Evolutionary conservation across 2,888 invertebrate genomes (phyloP).

Genomic region (Lacanobia wlatinum): DNA sequence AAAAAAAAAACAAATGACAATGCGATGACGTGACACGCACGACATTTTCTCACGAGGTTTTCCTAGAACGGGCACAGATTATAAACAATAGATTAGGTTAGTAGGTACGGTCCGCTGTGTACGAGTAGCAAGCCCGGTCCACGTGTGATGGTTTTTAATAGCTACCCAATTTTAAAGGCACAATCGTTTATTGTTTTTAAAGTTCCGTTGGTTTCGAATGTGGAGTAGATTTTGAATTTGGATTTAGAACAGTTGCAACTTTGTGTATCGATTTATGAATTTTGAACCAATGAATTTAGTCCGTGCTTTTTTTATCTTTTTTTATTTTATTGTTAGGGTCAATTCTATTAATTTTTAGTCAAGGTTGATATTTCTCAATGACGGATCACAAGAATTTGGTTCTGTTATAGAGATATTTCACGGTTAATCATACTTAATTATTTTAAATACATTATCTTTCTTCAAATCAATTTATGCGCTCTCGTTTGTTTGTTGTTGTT

Average conservation of each 20-base stretch:
- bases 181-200: conserved; percentile 37
- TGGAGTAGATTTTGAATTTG: conserved; percentile 23
- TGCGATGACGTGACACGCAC: conserved; percentile 30
- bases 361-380: too few species aligned
- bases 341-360: too few species aligned
- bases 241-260: conserved; percentile 2
- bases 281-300: too few species aligned
- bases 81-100: conserved; percentile 60
- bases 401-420: too few species aligned
- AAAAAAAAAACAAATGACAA: conserved; percentile 36
- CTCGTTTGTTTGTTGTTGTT: too few species aligned
- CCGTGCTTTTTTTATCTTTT: not conserved
- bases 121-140: conserved; percentile 14
- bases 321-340: too few species aligned
- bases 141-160: conserved; percentile 59
- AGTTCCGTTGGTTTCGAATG: conserved; percentile 51
- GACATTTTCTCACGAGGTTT: conserved; percentile 58
- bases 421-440: too few species aligned
- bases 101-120: conserved; percentile 50
- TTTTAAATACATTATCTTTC: too few species aligned
- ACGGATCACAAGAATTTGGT: too few species aligned
- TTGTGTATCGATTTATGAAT: not conserved
- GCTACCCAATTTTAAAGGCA: conserved; percentile 49
- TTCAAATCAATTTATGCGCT: too few species aligned
- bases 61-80: conserved; percentile 51